Conservation (phyloP, 2,113 vertebrate genomes). For the Macrotis lagotis region DNA sequence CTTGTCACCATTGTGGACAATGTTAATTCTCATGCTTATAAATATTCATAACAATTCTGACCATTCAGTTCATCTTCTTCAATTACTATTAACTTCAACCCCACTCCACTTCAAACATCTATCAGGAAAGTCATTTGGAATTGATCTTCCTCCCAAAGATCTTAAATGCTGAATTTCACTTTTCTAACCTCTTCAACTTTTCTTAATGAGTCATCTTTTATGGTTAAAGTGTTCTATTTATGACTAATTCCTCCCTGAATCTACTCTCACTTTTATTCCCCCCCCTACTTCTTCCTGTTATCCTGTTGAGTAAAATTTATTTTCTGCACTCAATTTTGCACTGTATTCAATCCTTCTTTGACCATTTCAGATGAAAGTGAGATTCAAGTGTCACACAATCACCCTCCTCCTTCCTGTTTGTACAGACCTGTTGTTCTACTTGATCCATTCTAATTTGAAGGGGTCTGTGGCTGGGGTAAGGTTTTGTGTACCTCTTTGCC, state of each 20-base stretch:
- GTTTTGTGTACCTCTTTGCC: neutral
- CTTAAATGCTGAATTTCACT: neutral
- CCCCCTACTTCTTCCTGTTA: neutral
- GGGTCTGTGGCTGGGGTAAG: neutral
- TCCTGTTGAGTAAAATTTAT: neutral
- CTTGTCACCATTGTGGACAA: neutral
- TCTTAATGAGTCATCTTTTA: neutral
- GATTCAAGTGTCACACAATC: neutral
- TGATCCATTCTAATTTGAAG: neutral
- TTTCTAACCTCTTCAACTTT: neutral
- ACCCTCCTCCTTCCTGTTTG: neutral
- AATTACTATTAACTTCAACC: no score
- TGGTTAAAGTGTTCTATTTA: neutral
- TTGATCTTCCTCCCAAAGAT: neutral
- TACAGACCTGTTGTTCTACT: no score
- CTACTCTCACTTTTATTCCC: no score
- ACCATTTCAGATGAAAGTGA: neutral
- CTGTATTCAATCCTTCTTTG: neutral
- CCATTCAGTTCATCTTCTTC: neutral
- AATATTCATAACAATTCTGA: neutral
- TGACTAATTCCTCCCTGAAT: neutral
- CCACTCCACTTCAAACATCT: neutral
- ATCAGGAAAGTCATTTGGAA: neutral
- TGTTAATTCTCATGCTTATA: neutral
- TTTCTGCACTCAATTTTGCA: neutral